phyloP scores from a whole-genome alignment of 2,888 invertebrate species.

The Agapetus fuscipes region DNA sequence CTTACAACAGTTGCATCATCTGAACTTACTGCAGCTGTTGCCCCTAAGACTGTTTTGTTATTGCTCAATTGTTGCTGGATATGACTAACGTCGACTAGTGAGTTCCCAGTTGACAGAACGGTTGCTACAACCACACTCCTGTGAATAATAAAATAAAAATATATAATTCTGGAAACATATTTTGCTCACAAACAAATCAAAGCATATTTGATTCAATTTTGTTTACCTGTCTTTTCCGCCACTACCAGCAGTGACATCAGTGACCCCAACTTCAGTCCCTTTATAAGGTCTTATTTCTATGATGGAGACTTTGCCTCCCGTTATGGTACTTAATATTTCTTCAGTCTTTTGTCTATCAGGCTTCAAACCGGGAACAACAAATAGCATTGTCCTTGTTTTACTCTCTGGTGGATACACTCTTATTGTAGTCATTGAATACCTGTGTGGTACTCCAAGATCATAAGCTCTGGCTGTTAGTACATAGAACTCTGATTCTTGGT shows the following conservation, averaged over 20 bases:
- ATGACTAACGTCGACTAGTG: conserved; percentile 61
- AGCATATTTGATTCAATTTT: neutral
- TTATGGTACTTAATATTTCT: conserved; percentile 64
- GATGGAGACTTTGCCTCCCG: conserved; percentile 70
- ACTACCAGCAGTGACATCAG: conserved; percentile 41
- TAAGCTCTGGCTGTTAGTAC: conserved; percentile 69
- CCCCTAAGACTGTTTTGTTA: conserved; percentile 36
- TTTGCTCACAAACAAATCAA: neutral
- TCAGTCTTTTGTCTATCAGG: conserved; percentile 65
- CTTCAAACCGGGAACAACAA: conserved; percentile 70
- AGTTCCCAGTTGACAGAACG: conserved; percentile 55
- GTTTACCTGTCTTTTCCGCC: conserved; percentile 47
- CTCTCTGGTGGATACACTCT: conserved; percentile 71
- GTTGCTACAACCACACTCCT: conserved; percentile 66
- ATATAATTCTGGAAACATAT: neutral
- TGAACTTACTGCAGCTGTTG: conserved; percentile 28
- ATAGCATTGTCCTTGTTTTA: conserved; percentile 65
- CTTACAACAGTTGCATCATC: conserved; percentile 21
- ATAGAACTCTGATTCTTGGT: conserved; percentile 46
- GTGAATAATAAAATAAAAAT: conserved; percentile 17
- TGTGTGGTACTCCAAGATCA: conserved; percentile 74
- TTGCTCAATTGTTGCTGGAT: conserved; percentile 53
- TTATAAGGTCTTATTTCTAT: conserved; percentile 62
- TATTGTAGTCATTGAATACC: conserved; percentile 61
- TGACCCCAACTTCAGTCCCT: conserved; percentile 45